Conservation (phyloP, 2,113 vertebrate genomes). For the Trochalopteron elliotii region DNA sequence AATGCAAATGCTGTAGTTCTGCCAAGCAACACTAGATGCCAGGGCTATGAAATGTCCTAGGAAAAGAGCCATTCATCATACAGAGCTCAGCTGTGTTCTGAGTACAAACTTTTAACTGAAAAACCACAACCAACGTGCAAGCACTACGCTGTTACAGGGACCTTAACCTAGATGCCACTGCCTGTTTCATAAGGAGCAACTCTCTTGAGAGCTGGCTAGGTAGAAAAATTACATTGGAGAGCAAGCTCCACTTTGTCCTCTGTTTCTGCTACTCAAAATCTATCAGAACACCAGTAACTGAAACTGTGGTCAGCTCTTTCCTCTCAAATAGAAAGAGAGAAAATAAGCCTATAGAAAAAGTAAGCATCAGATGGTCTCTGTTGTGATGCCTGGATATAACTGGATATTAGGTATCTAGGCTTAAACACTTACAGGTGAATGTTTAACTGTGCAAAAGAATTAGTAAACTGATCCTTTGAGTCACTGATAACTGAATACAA, state of each 20-base stretch:
- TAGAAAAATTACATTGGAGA: background rate
- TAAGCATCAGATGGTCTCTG: background rate
- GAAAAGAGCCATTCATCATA: background rate
- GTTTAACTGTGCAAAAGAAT: background rate
- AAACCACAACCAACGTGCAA: background rate
- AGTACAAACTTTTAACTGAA: background rate
- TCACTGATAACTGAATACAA: background rate
- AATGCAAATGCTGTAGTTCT: background rate
- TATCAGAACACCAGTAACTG: background rate
- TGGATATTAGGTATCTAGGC: background rate
- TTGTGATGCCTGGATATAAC: background rate
- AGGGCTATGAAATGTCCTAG: background rate
- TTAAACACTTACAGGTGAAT: background rate
- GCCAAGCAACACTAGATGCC: background rate
- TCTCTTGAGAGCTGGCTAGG: background rate
- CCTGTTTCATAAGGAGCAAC: slow-evolving; percentile 2
- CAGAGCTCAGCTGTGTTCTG: background rate
- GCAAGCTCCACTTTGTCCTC: background rate
- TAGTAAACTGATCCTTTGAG: background rate
- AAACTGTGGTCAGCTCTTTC: background rate
- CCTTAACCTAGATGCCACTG: slow-evolving; percentile 44
- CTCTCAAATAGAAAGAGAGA: background rate
- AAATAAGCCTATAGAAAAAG: background rate
- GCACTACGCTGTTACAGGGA: background rate
- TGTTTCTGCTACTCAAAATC: background rate